Evolutionary conservation across 2,888 invertebrate genomes (phyloP).

Genomic region (Apodemia mormo): DNA sequence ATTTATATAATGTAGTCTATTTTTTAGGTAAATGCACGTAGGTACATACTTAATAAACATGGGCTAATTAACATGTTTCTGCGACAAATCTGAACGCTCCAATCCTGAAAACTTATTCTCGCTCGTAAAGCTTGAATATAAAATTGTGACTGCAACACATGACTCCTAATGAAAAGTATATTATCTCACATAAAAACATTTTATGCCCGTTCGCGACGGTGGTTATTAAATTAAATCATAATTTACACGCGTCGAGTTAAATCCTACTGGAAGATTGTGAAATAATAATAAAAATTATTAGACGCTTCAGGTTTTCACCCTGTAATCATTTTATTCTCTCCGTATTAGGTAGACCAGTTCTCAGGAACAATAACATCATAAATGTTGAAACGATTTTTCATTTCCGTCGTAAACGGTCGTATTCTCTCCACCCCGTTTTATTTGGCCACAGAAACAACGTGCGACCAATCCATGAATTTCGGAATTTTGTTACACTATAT

Average conservation of each 20-base stretch:
- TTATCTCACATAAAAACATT: conserved; percentile 77
- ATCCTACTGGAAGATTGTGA: conserved; percentile 69
- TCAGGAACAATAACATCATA: conserved; percentile 64
- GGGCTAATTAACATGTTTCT: conserved; percentile 3
- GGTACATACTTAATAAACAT: background rate
- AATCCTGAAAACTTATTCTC: conserved; percentile 50
- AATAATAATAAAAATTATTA: conserved; percentile 70
- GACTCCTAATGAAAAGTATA: conserved; percentile 76
- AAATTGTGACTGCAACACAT: conserved; percentile 63
- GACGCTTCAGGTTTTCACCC: conserved; percentile 48
- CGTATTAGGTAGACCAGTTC: conserved; percentile 53
- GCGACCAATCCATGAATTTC: conserved; percentile 40
- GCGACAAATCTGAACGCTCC: conserved; percentile 43
- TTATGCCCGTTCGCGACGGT: conserved; percentile 68
- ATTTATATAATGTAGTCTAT: no score
- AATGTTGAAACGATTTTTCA: conserved; percentile 67
- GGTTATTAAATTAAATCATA: conserved; percentile 79
- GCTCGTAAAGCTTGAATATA: conserved; percentile 64
- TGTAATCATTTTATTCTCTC: conserved; percentile 47
- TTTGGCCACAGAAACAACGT: conserved; percentile 54
- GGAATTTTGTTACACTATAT: conserved; percentile 24
- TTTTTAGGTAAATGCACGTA: no score
- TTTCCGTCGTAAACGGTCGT: conserved; percentile 55
- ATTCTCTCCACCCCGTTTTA: conserved; percentile 46
- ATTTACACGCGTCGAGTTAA: conserved; percentile 70